These are phyloP conservation scores for Epiblema foenella DNA, from an alignment of 2,888 invertebrate genomes.

Conservation along the genomic window DNA sequence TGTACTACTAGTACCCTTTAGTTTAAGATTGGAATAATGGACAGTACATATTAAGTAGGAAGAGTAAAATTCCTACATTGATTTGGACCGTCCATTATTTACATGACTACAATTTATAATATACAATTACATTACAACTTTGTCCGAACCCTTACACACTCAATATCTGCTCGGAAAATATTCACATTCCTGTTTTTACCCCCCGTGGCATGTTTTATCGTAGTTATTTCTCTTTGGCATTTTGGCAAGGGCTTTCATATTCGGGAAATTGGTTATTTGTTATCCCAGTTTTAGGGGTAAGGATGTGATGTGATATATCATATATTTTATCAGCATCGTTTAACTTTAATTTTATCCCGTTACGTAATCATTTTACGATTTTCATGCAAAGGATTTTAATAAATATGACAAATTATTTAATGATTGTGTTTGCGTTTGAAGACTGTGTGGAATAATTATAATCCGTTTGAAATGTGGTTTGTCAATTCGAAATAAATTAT, in stretches of 20 bases:
- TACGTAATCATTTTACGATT: background rate
- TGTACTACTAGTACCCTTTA: too few relatives aligned
- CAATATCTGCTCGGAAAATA: background rate
- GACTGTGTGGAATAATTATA: background rate
- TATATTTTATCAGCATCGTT: background rate
- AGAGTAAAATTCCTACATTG: too few relatives aligned
- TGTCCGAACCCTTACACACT: too few relatives aligned
- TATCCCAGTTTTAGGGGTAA: too few relatives aligned
- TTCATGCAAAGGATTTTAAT: background rate
- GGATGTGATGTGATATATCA: background rate
- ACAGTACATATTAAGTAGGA: too few relatives aligned
- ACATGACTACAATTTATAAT: too few relatives aligned
- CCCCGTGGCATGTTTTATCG: background rate
- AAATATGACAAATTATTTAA: background rate
- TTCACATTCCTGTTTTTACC: background rate
- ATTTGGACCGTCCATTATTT: too few relatives aligned
- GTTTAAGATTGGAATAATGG: too few relatives aligned
- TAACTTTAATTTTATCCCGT: background rate
- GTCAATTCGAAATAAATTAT: conserved; percentile 7
- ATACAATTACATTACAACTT: too few relatives aligned
- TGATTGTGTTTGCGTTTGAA: background rate
- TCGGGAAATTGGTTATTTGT: background rate
- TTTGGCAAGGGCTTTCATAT: background rate
- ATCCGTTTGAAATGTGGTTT: background rate
- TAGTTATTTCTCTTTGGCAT: background rate